Evolutionary conservation across 2,888 invertebrate species (phyloP).

Genomic region (Apamea epomidion): DNA sequence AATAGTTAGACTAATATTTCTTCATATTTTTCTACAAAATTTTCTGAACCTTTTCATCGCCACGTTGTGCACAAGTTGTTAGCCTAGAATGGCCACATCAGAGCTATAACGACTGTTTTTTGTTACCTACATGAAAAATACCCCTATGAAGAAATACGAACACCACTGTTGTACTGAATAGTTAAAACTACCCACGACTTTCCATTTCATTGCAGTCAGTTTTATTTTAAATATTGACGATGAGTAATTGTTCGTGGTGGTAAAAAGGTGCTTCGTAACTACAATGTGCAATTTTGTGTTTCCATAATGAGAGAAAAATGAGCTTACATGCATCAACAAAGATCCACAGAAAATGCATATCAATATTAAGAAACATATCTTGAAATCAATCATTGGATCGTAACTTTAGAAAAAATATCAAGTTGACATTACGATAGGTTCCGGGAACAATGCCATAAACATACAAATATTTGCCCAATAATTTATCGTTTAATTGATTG

Average conservation of each 20-base stretch:
- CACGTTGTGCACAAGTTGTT: constrained; percentile 34
- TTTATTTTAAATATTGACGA: neutral
- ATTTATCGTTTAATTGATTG: neutral
- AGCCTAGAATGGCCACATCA: neutral
- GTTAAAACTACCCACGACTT: neutral
- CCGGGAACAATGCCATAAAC: neutral
- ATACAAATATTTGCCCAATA: neutral
- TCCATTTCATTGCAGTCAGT: neutral
- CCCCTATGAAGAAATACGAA: neutral
- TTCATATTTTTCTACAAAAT: constrained; percentile 86
- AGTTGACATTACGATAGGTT: neutral
- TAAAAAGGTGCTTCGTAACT: constrained; percentile 37
- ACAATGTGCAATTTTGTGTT: constrained; percentile 80
- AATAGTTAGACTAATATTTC: constrained; percentile 83
- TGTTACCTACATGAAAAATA: neutral
- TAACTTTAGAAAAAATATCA: constrained; percentile 8
- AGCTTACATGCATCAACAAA: constrained; percentile 43
- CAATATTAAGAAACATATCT: constrained; percentile 65
- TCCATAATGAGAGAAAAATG: constrained; percentile 39
- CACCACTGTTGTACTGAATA: neutral
- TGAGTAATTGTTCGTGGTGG: constrained; percentile 25
- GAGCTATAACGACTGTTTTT: neutral
- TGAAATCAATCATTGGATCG: constrained; percentile 27
- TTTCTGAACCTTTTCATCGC: constrained; percentile 65
- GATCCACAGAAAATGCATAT: constrained; percentile 61